phyloP scores from a whole-genome alignment of 2,113 vertebrate species.

The Phalacrocorax pelagicus region DNA sequence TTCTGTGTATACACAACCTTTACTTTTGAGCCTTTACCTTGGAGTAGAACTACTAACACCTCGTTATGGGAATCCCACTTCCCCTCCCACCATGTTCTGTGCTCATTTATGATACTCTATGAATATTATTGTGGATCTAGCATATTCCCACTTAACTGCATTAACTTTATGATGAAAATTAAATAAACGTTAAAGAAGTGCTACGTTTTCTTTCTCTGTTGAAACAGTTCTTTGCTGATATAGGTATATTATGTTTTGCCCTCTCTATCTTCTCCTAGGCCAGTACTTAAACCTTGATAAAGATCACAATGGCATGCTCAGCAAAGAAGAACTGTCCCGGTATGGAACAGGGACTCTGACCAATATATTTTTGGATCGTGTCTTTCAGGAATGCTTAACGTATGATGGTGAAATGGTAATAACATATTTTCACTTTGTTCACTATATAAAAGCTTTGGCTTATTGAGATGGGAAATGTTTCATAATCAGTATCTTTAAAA shows the following conservation, averaged over 20 bases:
- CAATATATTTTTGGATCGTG: slow-evolving; percentile 91
- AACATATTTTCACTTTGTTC: not conserved
- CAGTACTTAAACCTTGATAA: slow-evolving; percentile 98
- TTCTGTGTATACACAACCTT: not conserved
- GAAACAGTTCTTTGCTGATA: not conserved
- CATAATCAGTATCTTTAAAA: not conserved
- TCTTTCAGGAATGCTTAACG: slow-evolving; percentile 97
- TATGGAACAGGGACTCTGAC: slow-evolving; percentile 97
- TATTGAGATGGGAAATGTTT: not conserved
- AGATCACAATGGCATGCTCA: slow-evolving; percentile 98
- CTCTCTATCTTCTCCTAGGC: slow-evolving; percentile 71
- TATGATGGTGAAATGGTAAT: slow-evolving; percentile 98
- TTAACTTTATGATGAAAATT: not conserved
- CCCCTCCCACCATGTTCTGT: not conserved
- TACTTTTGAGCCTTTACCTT: not conserved
- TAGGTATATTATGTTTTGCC: not conserved
- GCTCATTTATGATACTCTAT: not conserved
- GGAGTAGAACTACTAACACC: not conserved
- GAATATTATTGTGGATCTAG: not conserved
- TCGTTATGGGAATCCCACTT: accelerated
- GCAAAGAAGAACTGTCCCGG: slow-evolving; percentile 96
- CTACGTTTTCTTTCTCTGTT: not conserved
- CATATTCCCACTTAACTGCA: not conserved
- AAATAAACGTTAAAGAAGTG: not conserved
- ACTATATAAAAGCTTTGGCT: not conserved